Conservation (phyloP, 2,113 vertebrate species). For the Garra rufa region DNA sequence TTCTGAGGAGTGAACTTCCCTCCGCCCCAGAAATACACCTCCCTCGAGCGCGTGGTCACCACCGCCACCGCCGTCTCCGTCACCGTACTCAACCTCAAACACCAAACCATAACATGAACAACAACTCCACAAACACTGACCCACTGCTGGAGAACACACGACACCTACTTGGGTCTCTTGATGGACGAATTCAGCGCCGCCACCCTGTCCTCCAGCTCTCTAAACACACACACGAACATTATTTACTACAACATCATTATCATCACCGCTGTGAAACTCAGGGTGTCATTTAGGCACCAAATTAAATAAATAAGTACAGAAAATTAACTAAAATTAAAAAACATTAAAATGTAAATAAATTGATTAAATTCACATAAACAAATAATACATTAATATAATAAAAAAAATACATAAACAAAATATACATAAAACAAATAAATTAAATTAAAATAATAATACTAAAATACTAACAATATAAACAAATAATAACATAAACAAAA, state of each 20-base stretch:
- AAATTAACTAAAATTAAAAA: too few species aligned
- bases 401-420: too few species aligned
- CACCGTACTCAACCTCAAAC: conserved; percentile 83
- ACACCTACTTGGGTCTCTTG: conserved; percentile 90
- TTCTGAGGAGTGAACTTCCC: conserved; percentile 98
- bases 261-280: too few species aligned
- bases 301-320: too few species aligned
- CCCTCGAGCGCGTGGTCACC: conserved; percentile 94
- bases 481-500: too few species aligned
- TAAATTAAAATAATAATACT: neutral
- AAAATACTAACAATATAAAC: too few species aligned
- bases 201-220: conserved; percentile 92
- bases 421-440: neutral
- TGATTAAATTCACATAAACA: too few species aligned
- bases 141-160: neutral
- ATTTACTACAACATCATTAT: too few species aligned
- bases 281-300: too few species aligned
- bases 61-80: conserved; percentile 92
- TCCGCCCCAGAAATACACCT: conserved; percentile 98
- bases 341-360: too few species aligned
- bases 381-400: too few species aligned
- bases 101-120: too few species aligned
- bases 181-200: conserved; percentile 88
- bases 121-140: neutral
- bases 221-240: conserved; percentile 60